Evolutionary conservation across 2,113 vertebrate genomes (phyloP).

Genomic region (Callipepla californica): DNA sequence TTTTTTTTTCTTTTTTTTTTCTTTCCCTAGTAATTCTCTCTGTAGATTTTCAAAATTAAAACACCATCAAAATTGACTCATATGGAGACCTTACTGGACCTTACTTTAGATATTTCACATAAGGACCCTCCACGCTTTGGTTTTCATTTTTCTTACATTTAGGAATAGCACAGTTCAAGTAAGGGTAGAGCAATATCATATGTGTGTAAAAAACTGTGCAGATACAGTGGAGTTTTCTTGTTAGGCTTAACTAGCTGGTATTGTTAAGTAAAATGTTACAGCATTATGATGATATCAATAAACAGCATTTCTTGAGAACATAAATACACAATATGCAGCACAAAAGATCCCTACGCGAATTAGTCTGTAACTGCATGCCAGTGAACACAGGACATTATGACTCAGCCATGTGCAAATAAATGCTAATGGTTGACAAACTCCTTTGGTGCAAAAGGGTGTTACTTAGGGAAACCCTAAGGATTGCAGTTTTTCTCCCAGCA

Average conservation of each 20-base stretch:
- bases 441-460: background rate
- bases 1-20: background rate
- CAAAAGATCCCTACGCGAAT: background rate
- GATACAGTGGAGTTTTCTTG: background rate
- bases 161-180: background rate
- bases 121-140: accelerated
- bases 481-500: background rate
- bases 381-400: background rate
- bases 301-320: accelerated
- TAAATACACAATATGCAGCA: background rate
- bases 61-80: background rate
- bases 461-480: background rate
- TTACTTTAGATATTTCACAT: background rate
- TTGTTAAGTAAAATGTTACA: background rate
- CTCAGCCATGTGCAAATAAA: background rate
- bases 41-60: background rate
- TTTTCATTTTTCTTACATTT: background rate
- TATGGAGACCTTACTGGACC: background rate
- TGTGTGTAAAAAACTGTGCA: background rate
- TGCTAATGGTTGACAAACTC: background rate
- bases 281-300: background rate
- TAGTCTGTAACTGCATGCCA: accelerated
- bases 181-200: background rate
- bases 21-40: background rate
- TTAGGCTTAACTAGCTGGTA: background rate